Evolutionary conservation across 1,140 invertebrate genomes (phyloP).

Genomic region (Tenebrio molitor): DNA sequence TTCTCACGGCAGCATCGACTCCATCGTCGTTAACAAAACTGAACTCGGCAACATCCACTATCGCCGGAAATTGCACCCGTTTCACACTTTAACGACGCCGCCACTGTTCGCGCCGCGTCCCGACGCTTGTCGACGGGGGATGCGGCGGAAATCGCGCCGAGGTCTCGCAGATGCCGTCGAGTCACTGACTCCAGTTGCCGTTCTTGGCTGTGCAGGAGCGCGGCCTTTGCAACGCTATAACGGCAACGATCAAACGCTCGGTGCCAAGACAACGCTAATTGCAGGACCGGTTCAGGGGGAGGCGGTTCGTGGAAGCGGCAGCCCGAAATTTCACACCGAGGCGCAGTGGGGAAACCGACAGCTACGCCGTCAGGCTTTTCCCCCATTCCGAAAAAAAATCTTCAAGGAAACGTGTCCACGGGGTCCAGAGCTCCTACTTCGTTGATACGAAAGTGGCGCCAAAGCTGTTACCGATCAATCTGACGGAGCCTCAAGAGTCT

Average conservation of each 20-base stretch:
- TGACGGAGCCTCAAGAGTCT: no score
- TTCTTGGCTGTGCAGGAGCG: conserved; percentile 38
- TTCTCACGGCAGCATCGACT: not conserved
- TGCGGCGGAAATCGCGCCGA: conserved; percentile 51
- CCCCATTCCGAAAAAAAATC: no score
- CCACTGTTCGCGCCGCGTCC: conserved; percentile 37
- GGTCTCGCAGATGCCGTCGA: conserved; percentile 54
- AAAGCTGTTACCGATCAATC: no score
- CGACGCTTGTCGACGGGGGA: conserved; percentile 40
- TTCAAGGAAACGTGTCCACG: no score
- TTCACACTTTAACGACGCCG: conserved; percentile 41
- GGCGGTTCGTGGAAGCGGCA: not conserved
- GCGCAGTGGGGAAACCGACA: no score
- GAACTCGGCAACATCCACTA: conserved; percentile 4
- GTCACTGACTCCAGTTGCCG: conserved; percentile 58
- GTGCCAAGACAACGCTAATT: conserved; percentile 44
- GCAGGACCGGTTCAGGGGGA: conserved; percentile 37
- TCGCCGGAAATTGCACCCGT: conserved; percentile 44
- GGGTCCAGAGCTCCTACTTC: no score
- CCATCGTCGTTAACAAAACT: conserved; percentile 13
- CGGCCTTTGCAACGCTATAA: conserved; percentile 49
- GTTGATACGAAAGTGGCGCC: no score
- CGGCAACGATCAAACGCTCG: conserved; percentile 49
- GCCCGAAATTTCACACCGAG: conserved; percentile 5
- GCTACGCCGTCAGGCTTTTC: no score